Evolutionary conservation across 2,113 vertebrate genomes (phyloP).

Genomic region (Chamaetylas fuelleborni): DNA sequence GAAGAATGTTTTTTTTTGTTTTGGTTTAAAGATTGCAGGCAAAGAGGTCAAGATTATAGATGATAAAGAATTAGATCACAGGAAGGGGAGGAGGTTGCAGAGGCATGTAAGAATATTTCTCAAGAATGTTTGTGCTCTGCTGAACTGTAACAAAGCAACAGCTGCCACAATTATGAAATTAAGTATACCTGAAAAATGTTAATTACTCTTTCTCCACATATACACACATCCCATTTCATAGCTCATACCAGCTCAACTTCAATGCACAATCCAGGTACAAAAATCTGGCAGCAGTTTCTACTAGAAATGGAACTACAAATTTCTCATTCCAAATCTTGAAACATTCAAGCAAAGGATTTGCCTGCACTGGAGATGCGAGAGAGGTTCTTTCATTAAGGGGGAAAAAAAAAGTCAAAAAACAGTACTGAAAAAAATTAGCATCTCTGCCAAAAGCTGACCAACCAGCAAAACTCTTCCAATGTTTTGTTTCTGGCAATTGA

Average conservation of each 20-base stretch:
- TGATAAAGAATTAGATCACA: neutral
- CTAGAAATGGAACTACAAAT: neutral
- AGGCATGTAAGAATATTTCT: neutral
- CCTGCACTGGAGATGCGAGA: neutral
- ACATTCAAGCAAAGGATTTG: neutral
- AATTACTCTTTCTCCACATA: neutral
- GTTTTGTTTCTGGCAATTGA: neutral
- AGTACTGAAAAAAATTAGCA: neutral
- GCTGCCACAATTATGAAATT: neutral
- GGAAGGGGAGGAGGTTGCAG: neutral
- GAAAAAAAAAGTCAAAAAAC: neutral
- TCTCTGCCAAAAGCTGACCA: neutral
- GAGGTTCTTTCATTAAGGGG: neutral
- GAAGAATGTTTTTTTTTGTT: neutral
- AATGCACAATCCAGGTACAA: neutral
- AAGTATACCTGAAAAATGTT: neutral
- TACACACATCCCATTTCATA: neutral
- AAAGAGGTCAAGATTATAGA: neutral
- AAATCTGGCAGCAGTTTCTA: neutral
- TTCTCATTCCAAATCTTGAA: neutral
- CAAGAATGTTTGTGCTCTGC: neutral
- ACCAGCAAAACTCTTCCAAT: neutral
- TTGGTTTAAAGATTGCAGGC: neutral
- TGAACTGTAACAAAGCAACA: neutral
- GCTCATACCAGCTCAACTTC: neutral